Base-by-base conservation (phyloP, 2,888 invertebrate genomes). In the Chelonus formosanus region DNA sequence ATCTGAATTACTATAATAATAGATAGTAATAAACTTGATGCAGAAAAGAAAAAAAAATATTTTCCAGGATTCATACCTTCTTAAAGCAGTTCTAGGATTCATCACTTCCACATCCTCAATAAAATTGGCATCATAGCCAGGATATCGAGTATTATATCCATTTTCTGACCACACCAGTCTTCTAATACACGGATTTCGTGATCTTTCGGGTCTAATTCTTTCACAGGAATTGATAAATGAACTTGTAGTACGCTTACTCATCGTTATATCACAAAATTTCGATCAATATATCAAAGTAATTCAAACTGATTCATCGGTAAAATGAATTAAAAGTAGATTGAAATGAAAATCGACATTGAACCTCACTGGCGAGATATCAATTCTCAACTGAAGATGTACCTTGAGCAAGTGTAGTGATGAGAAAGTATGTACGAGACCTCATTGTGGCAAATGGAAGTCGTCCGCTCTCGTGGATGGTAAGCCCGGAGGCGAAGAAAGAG, bases 121-220 rank as follows among this genome's bases (percentile, higher is more conserved):
- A 4, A 70, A 55, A 32, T 73, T 50, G 10, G 75, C 76, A 34
- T 75, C 67, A 50, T 77, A 76, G 10, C 77, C 75, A 31, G 76
- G 71, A 69, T 78, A 76, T 63, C 80, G 80, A 3, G 79, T 68
- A 3, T 80, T 77, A 0, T 79, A 78, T 65, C 76, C 74, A 3
- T 40, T 60, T 43, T 65, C 55, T 36, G 61, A 10, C 82, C 82
- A 82, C 10, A 81, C 76, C 44, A 82, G 77, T 36, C 79, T 75
- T 61, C 82, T 81, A 58, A 82, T 81, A 40, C 66, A 61, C 7
- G 81, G 76, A 71, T 82, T 82, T 67, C 82, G 77, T 7, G 78
- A 76, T 67, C 82, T 74, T 67, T 82, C 82, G 53, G 82, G 82
- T 62, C 81, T 76, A 65, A 82, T 82, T 65, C 81, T 78, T 69